Conservation (phyloP, 2,113 vertebrate genomes). For the Pavo muticus region DNA sequence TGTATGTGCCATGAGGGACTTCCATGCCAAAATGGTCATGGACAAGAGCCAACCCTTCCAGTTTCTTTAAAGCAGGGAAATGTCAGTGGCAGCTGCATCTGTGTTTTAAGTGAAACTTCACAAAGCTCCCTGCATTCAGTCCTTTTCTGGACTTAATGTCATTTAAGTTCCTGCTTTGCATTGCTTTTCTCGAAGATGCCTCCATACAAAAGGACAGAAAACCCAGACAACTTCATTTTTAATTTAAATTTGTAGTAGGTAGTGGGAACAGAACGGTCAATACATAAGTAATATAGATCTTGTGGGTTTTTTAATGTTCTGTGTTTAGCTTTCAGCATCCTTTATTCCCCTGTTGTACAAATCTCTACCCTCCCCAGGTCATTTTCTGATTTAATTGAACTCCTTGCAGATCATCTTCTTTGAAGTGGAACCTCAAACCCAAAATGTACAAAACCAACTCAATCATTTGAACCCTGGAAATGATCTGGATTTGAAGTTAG, state of each 20-base stretch:
- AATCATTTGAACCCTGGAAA: slow-evolving; percentile 32
- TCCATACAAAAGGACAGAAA: neutral
- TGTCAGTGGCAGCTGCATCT: neutral
- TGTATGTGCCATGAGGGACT: neutral
- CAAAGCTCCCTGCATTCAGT: neutral
- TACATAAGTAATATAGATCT: neutral
- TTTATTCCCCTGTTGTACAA: neutral
- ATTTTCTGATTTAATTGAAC: neutral
- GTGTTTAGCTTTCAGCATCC: neutral
- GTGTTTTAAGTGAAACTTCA: neutral
- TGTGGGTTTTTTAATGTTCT: neutral
- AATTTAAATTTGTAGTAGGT: neutral
- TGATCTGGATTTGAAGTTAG: neutral
- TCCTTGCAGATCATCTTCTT: neutral
- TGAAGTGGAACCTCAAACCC: neutral
- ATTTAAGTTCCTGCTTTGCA: neutral
- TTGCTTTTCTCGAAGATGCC: neutral
- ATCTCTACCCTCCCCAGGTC: neutral
- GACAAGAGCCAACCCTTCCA: neutral
- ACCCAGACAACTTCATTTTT: neutral
- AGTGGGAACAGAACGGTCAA: neutral
- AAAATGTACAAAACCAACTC: neutral
- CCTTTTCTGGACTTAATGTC: neutral
- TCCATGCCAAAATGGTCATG: neutral
- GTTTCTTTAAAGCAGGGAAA: neutral